Evolutionary conservation across 1,140 invertebrate species (phyloP), one percentile per base, ranked within the genome.

Genomic region (Cotesia glomerata): DNA sequence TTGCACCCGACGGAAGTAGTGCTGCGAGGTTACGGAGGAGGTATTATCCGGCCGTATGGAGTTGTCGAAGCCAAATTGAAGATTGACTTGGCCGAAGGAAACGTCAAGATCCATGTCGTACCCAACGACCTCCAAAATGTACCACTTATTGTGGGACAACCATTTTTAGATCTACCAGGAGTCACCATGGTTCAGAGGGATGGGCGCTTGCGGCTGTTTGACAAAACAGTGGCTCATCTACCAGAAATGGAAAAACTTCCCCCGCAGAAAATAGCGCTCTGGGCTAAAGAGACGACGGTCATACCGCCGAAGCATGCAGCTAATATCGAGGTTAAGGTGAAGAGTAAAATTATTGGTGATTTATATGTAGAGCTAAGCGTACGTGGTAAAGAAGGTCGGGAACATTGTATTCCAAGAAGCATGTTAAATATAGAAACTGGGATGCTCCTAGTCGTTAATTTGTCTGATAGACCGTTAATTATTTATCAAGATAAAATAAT

Each of bases 281-380:
- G 35, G 71, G 56, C 74, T 11, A 45, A n/a, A n/a, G 68, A 77
- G 62, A 66, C 11, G 26, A 66, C 34, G 5, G 49, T 59, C 45
- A 77, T 77, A 16, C 72, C 64, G 4, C 69, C 72, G 4, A 67
- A 62, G 5, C 73, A 74, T 8, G 61, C 52, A 65, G 73, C 67
- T 64, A 52, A 74, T 66, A 54, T 74, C 18, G 52, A 70, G 67
- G 72, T 74, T 62, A 35, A 34, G 9, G 67, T 74, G 34, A 69
- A 58, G 62, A 62, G 65, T 58, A 14, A 69, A 26, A 59, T 70
- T 56, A n/a, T 26, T 52, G 67, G 61, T 74, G 68, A 70, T 16
- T 74, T 70, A 49, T 74, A 63, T 64, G 61, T 74, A 70, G 67
- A 71, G 59, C 73, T 74, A 2, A 66, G 68, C 73, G 67, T 74